Percentiles rank a stretch among this genome's conserved stretches.
Evolutionary conservation across 2,113 vertebrate species (phyloP).

Genomic region (Aphelocoma coerulescens): DNA sequence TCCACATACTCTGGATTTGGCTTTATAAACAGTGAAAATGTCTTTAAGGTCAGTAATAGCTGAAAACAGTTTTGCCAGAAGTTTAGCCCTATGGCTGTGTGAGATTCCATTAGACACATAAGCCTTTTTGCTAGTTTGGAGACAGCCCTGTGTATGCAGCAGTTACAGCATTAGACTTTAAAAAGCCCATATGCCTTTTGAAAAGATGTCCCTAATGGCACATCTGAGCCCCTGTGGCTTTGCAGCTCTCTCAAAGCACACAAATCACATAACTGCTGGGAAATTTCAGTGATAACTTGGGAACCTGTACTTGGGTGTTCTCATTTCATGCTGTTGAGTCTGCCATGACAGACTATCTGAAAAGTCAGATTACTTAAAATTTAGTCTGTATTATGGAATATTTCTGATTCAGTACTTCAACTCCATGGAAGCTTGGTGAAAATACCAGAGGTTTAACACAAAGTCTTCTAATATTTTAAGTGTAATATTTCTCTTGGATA

Average conservation of each 20-base stretch:
- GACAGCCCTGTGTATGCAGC: background rate
- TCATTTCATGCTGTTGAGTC: background rate
- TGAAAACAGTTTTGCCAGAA: background rate
- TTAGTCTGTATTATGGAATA: background rate
- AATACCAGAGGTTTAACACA: background rate
- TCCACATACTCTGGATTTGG: constrained; percentile 94
- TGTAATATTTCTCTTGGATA: background rate
- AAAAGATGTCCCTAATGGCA: background rate
- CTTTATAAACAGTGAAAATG: constrained; percentile 94
- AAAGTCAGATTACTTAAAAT: background rate
- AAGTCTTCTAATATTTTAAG: background rate
- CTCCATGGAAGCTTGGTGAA: background rate
- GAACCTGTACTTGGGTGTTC: background rate
- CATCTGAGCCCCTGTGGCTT: background rate
- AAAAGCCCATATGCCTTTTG: background rate
- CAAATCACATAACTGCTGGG: background rate
- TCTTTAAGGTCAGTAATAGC: constrained; percentile 83
- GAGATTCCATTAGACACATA: background rate
- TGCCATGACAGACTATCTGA: background rate
- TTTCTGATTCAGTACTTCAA: background rate
- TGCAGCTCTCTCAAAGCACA: background rate
- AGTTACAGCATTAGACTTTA: background rate
- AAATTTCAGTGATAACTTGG: background rate
- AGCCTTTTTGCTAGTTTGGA: background rate
- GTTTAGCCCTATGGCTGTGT: background rate